A percentile compares a stretch with the other conserved stretches of the same genome.
Evolutionary conservation across 2,888 invertebrate species (phyloP).

Genomic region (Apodemia mormo): DNA sequence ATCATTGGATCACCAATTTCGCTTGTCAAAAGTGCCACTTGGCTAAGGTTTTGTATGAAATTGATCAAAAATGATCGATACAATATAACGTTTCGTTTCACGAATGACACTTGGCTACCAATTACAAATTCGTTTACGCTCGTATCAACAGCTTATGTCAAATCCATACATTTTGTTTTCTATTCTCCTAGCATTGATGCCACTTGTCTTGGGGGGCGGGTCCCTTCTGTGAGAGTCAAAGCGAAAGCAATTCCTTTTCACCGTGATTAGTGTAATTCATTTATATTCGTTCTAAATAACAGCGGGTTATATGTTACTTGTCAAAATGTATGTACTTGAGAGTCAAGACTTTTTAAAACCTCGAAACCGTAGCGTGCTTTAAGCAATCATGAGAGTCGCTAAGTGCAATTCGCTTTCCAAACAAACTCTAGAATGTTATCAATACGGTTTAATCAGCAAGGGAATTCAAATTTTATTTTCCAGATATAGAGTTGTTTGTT

Average conservation of each 20-base stretch:
- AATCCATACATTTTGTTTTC: too few relatives aligned
- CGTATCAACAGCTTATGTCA: too few relatives aligned
- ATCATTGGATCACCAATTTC: too few relatives aligned
- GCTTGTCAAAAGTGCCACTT: too few relatives aligned
- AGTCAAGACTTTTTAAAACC: slow-evolving; percentile 4
- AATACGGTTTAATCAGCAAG: neutral
- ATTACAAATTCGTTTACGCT: too few relatives aligned
- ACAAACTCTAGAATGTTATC: slow-evolving; percentile 14
- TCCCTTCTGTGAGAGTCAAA: too few relatives aligned
- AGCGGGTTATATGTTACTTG: slow-evolving; percentile 2
- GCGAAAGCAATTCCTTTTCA: neutral
- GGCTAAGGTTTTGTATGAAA: too few relatives aligned
- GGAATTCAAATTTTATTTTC: neutral
- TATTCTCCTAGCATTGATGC: too few relatives aligned
- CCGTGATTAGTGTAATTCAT: neutral
- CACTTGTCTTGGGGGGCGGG: too few relatives aligned
- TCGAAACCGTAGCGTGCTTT: slow-evolving; percentile 3
- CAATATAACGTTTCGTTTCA: too few relatives aligned
- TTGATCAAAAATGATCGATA: too few relatives aligned
- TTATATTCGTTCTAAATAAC: slow-evolving; percentile 1
- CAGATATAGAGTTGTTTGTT: neutral
- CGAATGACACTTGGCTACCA: too few relatives aligned
- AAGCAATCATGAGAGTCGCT: slow-evolving; percentile 9
- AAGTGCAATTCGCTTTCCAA: slow-evolving; percentile 15
- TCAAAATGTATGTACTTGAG: slow-evolving; percentile 1